phyloP scores from a whole-genome alignment of 2,888 invertebrate species.

The Caenorhabditis doughertyi region DNA sequence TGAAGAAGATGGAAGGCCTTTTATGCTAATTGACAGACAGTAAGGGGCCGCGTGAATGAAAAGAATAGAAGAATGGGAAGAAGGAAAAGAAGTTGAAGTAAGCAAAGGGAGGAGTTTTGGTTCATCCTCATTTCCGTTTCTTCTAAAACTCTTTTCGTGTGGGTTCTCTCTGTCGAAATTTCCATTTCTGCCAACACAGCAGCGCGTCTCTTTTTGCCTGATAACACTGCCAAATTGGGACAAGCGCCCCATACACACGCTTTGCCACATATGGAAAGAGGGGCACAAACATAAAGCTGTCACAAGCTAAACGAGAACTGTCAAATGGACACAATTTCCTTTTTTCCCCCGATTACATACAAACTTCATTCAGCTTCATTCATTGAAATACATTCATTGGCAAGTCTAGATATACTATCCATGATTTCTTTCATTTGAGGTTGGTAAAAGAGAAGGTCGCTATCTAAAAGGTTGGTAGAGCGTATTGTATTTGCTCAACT shows the following conservation, averaged over 20 bases:
- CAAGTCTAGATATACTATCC: constrained; percentile 49
- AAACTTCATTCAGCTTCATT: background rate
- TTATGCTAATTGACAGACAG: constrained; percentile 67
- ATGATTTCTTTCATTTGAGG: background rate
- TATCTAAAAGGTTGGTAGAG: constrained; percentile 44
- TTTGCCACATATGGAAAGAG: constrained; percentile 50
- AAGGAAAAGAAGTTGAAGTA: constrained; percentile 7
- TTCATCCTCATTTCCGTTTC: constrained; percentile 45
- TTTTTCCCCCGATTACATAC: background rate
- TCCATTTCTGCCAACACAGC: constrained; percentile 39
- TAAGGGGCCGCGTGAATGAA: constrained; percentile 57
- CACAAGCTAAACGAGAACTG: constrained; percentile 59
- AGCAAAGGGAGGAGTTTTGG: constrained; percentile 39
- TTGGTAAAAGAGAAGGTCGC: constrained; percentile 13
- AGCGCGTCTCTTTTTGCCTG: constrained; percentile 25
- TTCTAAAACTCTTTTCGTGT: constrained; percentile 4
- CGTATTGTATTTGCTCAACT: constrained; percentile 63
- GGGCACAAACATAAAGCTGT: constrained; percentile 59
- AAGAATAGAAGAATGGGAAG: constrained; percentile 31
- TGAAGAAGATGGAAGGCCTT: constrained; percentile 54
- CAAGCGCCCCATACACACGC: constrained; percentile 31
- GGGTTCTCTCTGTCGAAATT: constrained; percentile 2
- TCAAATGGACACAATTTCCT: constrained; percentile 46
- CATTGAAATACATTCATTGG: constrained; percentile 17
- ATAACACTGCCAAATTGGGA: constrained; percentile 56